These are phyloP conservation scores for Anodontia alba DNA, from an alignment of 2,888 invertebrate species.

Conservation along the genomic window DNA sequence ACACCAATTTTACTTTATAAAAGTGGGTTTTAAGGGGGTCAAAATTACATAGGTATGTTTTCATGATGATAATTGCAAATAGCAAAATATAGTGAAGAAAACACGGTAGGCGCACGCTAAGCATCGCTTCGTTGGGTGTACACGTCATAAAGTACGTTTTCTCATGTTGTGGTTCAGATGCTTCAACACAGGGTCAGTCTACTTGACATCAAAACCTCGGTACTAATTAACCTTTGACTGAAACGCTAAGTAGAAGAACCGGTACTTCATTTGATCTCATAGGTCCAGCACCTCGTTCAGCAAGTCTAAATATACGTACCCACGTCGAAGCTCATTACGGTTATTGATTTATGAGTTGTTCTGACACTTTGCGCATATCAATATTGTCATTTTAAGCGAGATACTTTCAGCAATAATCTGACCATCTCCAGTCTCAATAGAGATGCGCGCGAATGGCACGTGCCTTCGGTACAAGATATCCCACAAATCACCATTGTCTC, in stretches of 20 bases:
- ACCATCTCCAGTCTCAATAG: background rate
- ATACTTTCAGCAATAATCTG: background rate
- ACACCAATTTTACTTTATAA: too few species aligned
- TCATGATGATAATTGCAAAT: too few species aligned
- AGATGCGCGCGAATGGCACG: background rate
- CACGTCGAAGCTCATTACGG: background rate
- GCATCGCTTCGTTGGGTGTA: too few species aligned
- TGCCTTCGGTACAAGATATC: background rate
- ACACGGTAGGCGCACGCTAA: too few species aligned
- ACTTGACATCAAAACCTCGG: background rate
- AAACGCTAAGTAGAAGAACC: background rate
- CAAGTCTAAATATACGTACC: background rate
- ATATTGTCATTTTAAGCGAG: constrained; percentile 4
- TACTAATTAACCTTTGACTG: background rate
- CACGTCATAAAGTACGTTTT: too few species aligned
- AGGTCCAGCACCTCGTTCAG: background rate
- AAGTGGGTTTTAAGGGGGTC: too few species aligned
- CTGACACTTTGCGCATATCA: background rate
- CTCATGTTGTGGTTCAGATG: too few species aligned
- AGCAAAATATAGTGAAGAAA: too few species aligned
- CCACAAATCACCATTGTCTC: background rate
- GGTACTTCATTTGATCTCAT: background rate
- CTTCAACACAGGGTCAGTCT: background rate
- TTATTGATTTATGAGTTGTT: background rate
- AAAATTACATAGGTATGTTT: too few species aligned